Conservation (phyloP, 2,888 invertebrate genomes). For the Caenorhabditis panamensis region DNA sequence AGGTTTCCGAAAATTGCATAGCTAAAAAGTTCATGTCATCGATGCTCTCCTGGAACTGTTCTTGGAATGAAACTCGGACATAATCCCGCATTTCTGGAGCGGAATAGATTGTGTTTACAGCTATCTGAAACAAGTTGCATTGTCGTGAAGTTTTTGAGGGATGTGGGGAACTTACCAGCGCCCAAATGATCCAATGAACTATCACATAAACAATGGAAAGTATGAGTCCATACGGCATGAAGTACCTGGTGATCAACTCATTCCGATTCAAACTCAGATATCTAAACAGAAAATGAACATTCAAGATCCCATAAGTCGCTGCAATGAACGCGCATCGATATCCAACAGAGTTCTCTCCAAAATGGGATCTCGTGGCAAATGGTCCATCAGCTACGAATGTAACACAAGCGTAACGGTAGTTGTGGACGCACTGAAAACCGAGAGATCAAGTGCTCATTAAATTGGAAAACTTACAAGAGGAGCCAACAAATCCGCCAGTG, state of each 20-base stretch:
- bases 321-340: neutral
- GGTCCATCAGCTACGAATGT: conserved; percentile 11
- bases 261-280: neutral
- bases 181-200: conserved; percentile 7
- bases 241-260: neutral
- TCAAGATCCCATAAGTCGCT: neutral
- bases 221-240: conserved; percentile 13
- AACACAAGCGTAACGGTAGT: conserved; percentile 22
- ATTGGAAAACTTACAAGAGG: conserved; percentile 13
- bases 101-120: neutral
- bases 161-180: too few relatives aligned
- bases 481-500: neutral
- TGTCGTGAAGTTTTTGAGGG: too few relatives aligned
- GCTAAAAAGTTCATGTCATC: conserved; percentile 17
- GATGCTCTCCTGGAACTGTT: neutral
- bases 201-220: neutral
- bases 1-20: conserved; percentile 12
- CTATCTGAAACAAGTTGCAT: too few relatives aligned
- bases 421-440: conserved; percentile 14
- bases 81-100: conserved; percentile 23
- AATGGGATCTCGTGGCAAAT: neutral
- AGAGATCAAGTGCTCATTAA: neutral
- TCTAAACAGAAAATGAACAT: neutral
- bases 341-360: neutral
- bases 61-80: conserved; percentile 3